These are phyloP conservation scores for Stichopus chloronotus DNA, from an alignment of 35 echinoderm and acorn worm genomes.

Conservation along the genomic window DNA sequence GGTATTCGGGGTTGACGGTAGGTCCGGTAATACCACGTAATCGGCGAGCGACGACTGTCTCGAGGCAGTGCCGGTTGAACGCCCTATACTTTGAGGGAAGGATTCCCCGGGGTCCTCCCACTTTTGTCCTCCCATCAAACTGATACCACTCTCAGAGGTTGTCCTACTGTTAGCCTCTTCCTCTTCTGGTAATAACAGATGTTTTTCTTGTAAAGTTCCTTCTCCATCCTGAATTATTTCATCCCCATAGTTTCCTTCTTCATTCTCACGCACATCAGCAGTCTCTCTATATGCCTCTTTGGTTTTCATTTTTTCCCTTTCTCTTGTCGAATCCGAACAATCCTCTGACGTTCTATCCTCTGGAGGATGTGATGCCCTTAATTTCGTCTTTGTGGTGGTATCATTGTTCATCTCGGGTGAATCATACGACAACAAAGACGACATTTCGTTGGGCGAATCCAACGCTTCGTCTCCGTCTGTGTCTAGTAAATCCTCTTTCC, in stretches of 20 bases:
- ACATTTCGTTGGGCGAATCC: constrained; percentile 42
- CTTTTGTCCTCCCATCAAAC: constrained; percentile 42
- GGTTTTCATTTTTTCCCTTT: not conserved
- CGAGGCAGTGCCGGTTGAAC: not conserved
- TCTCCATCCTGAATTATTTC: not conserved
- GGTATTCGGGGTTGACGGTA: constrained; percentile 53
- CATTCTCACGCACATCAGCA: not conserved
- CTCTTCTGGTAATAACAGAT: constrained; percentile 21
- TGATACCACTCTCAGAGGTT: constrained; percentile 33
- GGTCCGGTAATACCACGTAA: constrained; percentile 78
- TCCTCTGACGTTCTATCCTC: not conserved
- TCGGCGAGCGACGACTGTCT: constrained; percentile 44
- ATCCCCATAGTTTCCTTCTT: not conserved
- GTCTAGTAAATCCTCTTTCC: not conserved
- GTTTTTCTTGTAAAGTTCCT: not conserved
- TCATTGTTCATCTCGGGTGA: not conserved
- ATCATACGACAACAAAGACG: constrained; percentile 31
- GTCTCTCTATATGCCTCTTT: not conserved
- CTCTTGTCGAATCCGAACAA: not conserved
- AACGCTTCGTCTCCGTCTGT: not conserved
- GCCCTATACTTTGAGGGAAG: not conserved
- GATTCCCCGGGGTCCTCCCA: constrained; percentile 2
- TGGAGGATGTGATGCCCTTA: not conserved
- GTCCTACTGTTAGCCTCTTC: constrained; percentile 1
- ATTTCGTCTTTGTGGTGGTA: not conserved